Percentiles rank a stretch among this genome's conserved stretches.
phyloP scores from a whole-genome alignment of 2,888 invertebrate genomes.

The Carterocephalus palaemon region DNA sequence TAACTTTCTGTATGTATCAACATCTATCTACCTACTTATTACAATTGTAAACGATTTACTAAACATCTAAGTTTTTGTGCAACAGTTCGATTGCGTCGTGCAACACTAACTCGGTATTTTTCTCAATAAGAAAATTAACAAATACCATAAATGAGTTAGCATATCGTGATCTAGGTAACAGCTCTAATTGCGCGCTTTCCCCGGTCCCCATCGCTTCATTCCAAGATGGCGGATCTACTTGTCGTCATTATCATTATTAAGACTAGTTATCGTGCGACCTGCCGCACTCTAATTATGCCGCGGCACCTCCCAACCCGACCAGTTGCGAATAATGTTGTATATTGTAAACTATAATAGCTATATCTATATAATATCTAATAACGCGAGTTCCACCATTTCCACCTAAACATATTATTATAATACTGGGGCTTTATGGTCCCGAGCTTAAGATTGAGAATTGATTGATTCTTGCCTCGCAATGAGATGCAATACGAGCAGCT shows the following conservation, averaged over 20 bases:
- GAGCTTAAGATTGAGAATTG: slow-evolving; percentile 11
- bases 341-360: slow-evolving; percentile 39
- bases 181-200: slow-evolving; percentile 62
- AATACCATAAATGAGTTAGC: slow-evolving; percentile 7
- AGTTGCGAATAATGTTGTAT: slow-evolving; percentile 57
- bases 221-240: slow-evolving; percentile 67
- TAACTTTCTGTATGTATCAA: too few relatives aligned
- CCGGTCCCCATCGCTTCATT: slow-evolving; percentile 43
- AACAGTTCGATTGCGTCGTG: too few relatives aligned
- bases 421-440: neutral
- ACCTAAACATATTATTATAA: too few relatives aligned
- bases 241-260: slow-evolving; percentile 58
- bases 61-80: too few relatives aligned
- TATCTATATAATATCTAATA: slow-evolving; percentile 5
- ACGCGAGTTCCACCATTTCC: neutral
- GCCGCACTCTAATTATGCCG: slow-evolving; percentile 68
- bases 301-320: slow-evolving; percentile 53
- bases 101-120: too few relatives aligned
- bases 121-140: slow-evolving; percentile 3
- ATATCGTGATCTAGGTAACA: slow-evolving; percentile 28
- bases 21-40: too few relatives aligned
- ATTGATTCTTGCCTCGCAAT: slow-evolving; percentile 28
- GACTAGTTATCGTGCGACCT: slow-evolving; percentile 70
- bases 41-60: too few relatives aligned
- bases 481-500: slow-evolving; percentile 23